A percentile compares a stretch with the other conserved stretches of the same genome.
Conservation (phyloP, 2,113 vertebrate species). For the Narcine bancroftii region DNA sequence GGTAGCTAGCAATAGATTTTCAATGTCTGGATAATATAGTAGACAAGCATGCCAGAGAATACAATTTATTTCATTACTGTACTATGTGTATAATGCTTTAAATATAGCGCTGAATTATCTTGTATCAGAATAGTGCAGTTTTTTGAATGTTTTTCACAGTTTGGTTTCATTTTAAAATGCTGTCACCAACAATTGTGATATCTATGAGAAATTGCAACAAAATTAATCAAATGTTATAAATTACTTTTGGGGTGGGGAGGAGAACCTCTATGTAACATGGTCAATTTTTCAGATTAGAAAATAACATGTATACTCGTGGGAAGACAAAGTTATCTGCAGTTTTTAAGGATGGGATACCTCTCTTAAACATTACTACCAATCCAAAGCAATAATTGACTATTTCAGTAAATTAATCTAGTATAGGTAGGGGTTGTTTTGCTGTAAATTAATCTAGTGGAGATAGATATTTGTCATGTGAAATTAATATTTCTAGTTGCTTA, state of each 20-base stretch:
- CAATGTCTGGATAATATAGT: background rate
- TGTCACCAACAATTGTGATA: background rate
- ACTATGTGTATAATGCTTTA: background rate
- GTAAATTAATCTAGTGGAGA: background rate
- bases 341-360: background rate
- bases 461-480: background rate
- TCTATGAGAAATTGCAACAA: background rate
- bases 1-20: slow-evolving; percentile 49
- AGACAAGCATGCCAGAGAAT: background rate
- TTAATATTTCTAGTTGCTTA: background rate
- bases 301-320: background rate
- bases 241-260: too few species aligned
- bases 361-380: background rate
- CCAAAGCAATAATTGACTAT: background rate
- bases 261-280: background rate
- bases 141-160: background rate
- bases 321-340: background rate
- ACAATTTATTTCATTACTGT: background rate
- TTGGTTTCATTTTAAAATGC: background rate
- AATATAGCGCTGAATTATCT: background rate
- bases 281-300: background rate
- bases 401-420: background rate
- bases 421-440: too few species aligned
- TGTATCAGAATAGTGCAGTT: background rate
- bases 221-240: too few species aligned